Conservation (phyloP, 2,113 vertebrate genomes). For the Ictalurus punctatus region DNA sequence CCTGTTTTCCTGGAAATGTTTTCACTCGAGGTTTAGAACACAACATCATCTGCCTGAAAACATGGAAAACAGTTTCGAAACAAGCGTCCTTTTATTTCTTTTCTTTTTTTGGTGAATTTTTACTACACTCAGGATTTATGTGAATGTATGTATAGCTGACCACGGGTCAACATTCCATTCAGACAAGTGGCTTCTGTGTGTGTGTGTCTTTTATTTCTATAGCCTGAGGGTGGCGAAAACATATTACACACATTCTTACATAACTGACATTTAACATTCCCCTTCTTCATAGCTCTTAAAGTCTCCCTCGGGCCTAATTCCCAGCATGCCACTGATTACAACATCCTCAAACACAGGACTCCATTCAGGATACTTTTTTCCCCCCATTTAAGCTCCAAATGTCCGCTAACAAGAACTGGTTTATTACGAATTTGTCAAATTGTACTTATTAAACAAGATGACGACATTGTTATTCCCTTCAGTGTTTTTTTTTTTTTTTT, state of each 20-base stretch:
- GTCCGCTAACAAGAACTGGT: background rate
- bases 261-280: constrained; percentile 51
- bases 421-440: background rate
- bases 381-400: background rate
- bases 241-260: constrained; percentile 43
- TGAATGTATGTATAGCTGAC: constrained; percentile 29
- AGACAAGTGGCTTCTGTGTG: constrained; percentile 38
- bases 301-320: constrained; percentile 11
- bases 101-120: background rate
- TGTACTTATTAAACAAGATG: background rate
- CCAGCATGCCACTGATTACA: background rate
- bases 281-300: background rate
- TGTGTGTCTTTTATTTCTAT: constrained; percentile 34
- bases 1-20: background rate
- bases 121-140: background rate
- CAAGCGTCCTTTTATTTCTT: background rate
- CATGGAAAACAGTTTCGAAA: background rate
- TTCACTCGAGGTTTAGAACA: background rate
- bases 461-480: background rate
- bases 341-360: constrained; percentile 9
- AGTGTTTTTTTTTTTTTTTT: no score
- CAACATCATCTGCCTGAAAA: background rate
- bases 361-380: background rate
- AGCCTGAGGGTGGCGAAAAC: constrained; percentile 17
- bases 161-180: constrained; percentile 34